These are phyloP conservation scores for Malaclemys terrapin DNA, from an alignment of 2,113 vertebrate genomes.

Conservation along the genomic window DNA sequence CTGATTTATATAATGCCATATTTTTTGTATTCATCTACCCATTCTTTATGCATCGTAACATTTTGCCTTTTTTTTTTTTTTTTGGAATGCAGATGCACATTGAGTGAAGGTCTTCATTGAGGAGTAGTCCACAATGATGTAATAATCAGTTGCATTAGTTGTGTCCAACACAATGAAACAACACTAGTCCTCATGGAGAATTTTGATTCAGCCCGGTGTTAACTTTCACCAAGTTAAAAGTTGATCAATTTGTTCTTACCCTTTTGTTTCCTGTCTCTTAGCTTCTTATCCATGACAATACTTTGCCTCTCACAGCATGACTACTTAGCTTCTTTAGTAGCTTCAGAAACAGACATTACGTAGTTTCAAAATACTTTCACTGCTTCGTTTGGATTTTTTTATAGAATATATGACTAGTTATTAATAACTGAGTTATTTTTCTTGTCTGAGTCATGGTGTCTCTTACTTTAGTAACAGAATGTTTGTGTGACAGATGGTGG, in stretches of 20 bases:
- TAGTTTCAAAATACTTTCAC: neutral
- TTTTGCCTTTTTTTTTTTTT: neutral
- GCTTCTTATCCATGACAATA: neutral
- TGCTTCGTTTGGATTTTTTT: neutral
- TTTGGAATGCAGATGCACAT: neutral
- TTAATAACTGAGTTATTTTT: conserved; percentile 22
- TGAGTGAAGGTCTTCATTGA: neutral
- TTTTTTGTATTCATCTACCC: neutral
- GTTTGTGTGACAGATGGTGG: conserved; percentile 10
- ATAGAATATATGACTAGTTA: conserved; percentile 10
- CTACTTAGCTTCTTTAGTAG: neutral
- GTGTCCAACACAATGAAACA: neutral
- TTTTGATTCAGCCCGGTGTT: neutral
- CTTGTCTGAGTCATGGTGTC: conserved; percentile 13
- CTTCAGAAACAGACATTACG: neutral
- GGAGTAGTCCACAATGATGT: neutral
- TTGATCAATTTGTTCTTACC: neutral
- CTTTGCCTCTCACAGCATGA: neutral
- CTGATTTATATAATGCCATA: neutral
- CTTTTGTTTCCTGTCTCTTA: neutral
- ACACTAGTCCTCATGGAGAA: neutral
- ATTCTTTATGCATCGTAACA: neutral
- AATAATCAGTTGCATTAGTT: neutral
- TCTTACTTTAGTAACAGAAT: neutral
- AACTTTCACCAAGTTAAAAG: neutral